Conservation (phyloP, 2,113 vertebrate species). For the Triplophysa rosa region DNA sequence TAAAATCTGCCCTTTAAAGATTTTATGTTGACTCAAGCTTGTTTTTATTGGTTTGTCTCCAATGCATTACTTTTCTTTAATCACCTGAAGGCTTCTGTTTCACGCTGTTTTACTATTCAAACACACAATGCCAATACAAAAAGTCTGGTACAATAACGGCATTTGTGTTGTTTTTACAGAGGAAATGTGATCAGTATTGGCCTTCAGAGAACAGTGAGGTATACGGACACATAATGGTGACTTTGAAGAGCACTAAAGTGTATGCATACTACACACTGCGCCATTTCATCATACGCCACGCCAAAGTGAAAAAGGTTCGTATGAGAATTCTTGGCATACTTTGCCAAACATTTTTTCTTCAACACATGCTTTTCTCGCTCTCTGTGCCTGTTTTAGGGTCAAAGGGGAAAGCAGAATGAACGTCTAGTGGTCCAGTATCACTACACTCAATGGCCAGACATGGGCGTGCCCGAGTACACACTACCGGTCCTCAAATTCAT, state of each 20-base stretch:
- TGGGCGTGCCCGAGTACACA: constrained; percentile 96
- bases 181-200: constrained; percentile 99
- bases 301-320: constrained; percentile 92
- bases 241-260: constrained; percentile 91
- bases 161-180: constrained; percentile 66
- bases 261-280: constrained; percentile 95
- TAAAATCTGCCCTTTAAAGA: background rate
- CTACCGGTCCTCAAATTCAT: constrained; percentile 97
- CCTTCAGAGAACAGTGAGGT: constrained; percentile 93
- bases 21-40: background rate
- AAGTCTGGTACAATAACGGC: background rate
- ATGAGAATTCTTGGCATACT: background rate
- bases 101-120: background rate
- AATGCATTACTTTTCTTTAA: background rate
- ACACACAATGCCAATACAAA: background rate
- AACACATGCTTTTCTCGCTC: background rate
- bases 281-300: constrained; percentile 88
- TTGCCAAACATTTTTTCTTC: background rate
- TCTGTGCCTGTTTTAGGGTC: constrained; percentile 73
- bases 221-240: constrained; percentile 94
- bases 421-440: constrained; percentile 91
- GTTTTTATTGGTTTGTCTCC: background rate
- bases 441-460: constrained; percentile 99
- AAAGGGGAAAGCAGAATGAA: constrained; percentile 92
- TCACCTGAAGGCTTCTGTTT: background rate